Conservation (phyloP, 2,888 invertebrate genomes). For the Helleia helle region DNA sequence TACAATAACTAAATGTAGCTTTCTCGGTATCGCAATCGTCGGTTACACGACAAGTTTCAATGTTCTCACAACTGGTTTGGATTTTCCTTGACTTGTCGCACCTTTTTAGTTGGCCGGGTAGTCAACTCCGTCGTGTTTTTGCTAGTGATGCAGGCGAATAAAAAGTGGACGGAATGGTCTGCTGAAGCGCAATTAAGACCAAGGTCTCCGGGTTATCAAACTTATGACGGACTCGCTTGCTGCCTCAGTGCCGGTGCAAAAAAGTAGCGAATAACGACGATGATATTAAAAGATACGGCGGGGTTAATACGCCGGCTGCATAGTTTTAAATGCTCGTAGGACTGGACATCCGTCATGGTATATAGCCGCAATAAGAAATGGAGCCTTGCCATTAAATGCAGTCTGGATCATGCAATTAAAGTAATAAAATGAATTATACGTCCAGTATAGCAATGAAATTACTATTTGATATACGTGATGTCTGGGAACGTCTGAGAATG, state of each 20-base stretch:
- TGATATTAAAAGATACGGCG: slow-evolving; percentile 69
- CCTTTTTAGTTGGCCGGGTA: slow-evolving; percentile 50
- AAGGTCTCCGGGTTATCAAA: slow-evolving; percentile 74
- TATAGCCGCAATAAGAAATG: slow-evolving; percentile 25
- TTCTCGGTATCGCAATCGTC: slow-evolving; percentile 56
- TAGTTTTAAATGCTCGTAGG: slow-evolving; percentile 39
- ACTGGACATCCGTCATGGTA: slow-evolving; percentile 30
- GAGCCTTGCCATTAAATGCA: slow-evolving; percentile 15
- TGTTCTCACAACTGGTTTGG: slow-evolving; percentile 35
- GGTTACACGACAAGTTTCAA: slow-evolving; percentile 43
- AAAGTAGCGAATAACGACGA: slow-evolving; percentile 66
- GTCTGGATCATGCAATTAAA: slow-evolving; percentile 17
- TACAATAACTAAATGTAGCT: slow-evolving; percentile 28
- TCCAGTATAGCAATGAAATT: slow-evolving; percentile 1
- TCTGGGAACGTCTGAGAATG: slow-evolving; percentile 34
- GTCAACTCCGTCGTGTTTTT: slow-evolving; percentile 57
- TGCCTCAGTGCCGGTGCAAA: slow-evolving; percentile 61
- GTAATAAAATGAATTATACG: slow-evolving; percentile 12
- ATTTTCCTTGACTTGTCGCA: slow-evolving; percentile 43
- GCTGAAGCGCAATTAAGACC: slow-evolving; percentile 72
- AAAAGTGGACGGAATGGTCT: slow-evolving; percentile 71
- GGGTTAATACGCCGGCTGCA: slow-evolving; percentile 56
- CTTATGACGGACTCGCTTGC: slow-evolving; percentile 57
- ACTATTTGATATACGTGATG: neutral
- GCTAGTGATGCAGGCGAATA: slow-evolving; percentile 71